phyloP scores from a whole-genome alignment of 1,140 invertebrate genomes.

The Maniola jurtina region DNA sequence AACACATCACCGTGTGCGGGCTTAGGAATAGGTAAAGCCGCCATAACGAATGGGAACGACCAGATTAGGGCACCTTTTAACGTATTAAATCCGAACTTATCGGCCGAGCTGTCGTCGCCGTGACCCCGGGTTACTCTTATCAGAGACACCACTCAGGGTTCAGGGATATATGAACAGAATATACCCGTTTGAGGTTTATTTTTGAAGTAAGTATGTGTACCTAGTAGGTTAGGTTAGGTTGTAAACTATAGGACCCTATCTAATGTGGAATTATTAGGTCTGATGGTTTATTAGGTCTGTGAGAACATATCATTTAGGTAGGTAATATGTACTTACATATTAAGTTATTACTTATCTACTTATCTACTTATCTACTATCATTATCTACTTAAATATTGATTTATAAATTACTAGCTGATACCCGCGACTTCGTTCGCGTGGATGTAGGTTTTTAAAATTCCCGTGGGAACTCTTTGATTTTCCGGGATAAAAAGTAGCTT shows the following conservation, averaged over 20 bases:
- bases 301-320: no score
- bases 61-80: slow-evolving; percentile 76
- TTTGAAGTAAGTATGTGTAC: slow-evolving; percentile 4
- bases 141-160: slow-evolving; percentile 53
- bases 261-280: not conserved
- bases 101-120: slow-evolving; percentile 56
- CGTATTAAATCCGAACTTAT: slow-evolving; percentile 75
- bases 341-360: no score
- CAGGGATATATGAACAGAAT: slow-evolving; percentile 24
- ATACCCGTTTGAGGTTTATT: slow-evolving; percentile 42
- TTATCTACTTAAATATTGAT: no score
- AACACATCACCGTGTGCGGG: slow-evolving; percentile 20
- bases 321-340: no score
- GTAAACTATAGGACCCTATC: not conserved
- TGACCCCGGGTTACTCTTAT: slow-evolving; percentile 67
- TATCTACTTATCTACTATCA: no score
- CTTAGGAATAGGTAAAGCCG: slow-evolving; percentile 43
- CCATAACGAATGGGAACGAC: slow-evolving; percentile 71
- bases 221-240: not conserved
- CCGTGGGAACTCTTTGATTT: no score
- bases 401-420: no score
- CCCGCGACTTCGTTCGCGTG: no score
- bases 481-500: no score
- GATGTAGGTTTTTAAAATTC: no score
- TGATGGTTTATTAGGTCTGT: no score